Conservation (phyloP, 2,113 vertebrate species). For the Brienomyrus brachyistius region DNA sequence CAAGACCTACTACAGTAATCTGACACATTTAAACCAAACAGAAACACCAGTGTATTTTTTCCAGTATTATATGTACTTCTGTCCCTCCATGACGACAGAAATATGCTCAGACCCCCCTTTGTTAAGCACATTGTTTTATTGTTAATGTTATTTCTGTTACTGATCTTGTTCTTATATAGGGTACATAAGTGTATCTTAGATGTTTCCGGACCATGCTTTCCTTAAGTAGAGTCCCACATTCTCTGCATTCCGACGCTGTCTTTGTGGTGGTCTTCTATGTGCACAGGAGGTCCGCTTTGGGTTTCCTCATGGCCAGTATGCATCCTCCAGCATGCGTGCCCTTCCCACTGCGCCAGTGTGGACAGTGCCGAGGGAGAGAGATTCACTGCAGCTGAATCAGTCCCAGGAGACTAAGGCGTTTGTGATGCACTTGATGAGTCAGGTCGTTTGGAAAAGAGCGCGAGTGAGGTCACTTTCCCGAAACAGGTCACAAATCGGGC, state of each 20-base stretch:
- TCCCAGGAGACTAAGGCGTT: neutral
- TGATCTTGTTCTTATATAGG: neutral
- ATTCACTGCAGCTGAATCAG: neutral
- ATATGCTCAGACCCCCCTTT: neutral
- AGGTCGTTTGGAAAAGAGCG: neutral
- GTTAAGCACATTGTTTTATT: neutral
- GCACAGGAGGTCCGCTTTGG: neutral
- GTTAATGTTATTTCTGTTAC: neutral
- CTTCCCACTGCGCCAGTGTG: neutral
- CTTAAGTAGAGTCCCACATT: neutral
- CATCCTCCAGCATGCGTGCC: neutral
- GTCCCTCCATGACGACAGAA: neutral
- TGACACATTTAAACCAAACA: neutral
- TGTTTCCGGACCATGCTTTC: neutral
- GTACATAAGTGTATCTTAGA: no score
- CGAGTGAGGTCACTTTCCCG: conserved; percentile 31
- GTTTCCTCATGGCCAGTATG: neutral
- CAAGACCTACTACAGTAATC: neutral
- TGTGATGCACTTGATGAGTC: conserved; percentile 10
- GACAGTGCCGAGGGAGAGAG: neutral
- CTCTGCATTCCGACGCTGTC: neutral
- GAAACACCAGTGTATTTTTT: neutral
- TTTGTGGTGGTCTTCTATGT: neutral
- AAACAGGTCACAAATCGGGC: conserved; percentile 27
- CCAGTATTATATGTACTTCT: neutral